A percentile compares a stretch with the other conserved stretches of the same genome.
phyloP scores from a whole-genome alignment of 2,113 vertebrate genomes.

The Microtus richardsoni region DNA sequence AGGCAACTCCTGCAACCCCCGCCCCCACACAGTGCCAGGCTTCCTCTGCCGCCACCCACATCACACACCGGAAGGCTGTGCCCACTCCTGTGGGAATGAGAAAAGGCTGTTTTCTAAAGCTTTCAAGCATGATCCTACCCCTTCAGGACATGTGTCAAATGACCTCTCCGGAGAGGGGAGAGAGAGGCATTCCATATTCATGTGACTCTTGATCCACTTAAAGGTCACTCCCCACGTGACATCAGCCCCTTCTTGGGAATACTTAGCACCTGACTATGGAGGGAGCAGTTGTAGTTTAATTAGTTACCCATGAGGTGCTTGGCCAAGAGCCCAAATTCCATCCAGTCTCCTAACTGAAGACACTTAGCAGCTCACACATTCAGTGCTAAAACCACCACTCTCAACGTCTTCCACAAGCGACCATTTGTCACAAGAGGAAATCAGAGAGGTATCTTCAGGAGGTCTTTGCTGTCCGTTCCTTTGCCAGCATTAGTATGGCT shows the following conservation, averaged over 20 bases:
- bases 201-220: slow-evolving; percentile 75
- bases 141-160: slow-evolving; percentile 69
- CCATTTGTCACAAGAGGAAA: background rate
- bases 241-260: slow-evolving; percentile 66
- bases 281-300: slow-evolving; percentile 74
- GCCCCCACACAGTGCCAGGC: background rate
- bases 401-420: background rate
- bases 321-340: slow-evolving; percentile 75
- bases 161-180: slow-evolving; percentile 55
- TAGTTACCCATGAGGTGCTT: slow-evolving; percentile 62
- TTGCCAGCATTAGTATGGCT: background rate
- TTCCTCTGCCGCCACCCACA: background rate
- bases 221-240: slow-evolving; percentile 62
- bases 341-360: slow-evolving; percentile 37
- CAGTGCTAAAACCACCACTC: background rate
- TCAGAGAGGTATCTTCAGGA: background rate
- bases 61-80: background rate
- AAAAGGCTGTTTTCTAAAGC: slow-evolving; percentile 53
- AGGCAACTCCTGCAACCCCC: background rate
- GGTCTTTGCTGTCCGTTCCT: background rate
- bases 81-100: background rate
- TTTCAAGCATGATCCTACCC: slow-evolving; percentile 65
- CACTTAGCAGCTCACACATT: slow-evolving; percentile 51
- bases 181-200: slow-evolving; percentile 72
- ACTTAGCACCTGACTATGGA: slow-evolving; percentile 75